Evolutionary conservation across 2,888 invertebrate species (phyloP), one percentile per base, ranked within the genome.

Genomic region (Silvanus unidentatus): DNA sequence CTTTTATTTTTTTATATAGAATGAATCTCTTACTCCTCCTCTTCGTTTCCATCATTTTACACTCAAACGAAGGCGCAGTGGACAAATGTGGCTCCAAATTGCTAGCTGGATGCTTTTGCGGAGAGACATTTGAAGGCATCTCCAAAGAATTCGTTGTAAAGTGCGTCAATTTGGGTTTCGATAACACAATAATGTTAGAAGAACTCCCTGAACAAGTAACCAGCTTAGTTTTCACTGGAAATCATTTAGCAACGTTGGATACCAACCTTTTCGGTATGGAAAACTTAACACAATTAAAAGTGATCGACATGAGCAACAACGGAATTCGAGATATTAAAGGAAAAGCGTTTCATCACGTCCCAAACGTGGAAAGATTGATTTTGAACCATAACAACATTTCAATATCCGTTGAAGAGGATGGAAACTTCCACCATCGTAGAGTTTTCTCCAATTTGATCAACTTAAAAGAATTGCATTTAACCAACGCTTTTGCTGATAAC

Each of bases 251-350:
- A 3, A 77, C 77, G 42, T 66, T 88, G 36, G 83, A 84, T 2
- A 77, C 78, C 74, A 87, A 88, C 62, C 73, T 87, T 0, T 85
- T 88, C 60, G 87, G 86, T 1, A 78, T 75, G 28, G 71, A 77
- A 16, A 77, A 39, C 39, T 76, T 81, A 46, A 75, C 75, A 15
- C 71, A 75, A 36, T 67, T 87, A 38, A 75, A 75, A 49, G 75
- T 81, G 2, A 80, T 87, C 35, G 87, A 88, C 59, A 81, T 88
- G 82, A 83, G 82, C 49, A 81, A 78, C 61, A 88, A 88, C 65
- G 75, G 77, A 11, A 86, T 88, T 34, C 69, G 76, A 36, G 81
- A 81, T 52, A 85, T 88, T 38, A 78, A 79, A 47, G 87, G 87
- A 1, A 85, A 86, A 65, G 73, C 84, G 0, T 88, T 84, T 63